Percentiles rank a stretch among this genome's conserved stretches.
phyloP scores from a whole-genome alignment of 2,888 invertebrate species.

The Ecdyonurus torrentis region DNA sequence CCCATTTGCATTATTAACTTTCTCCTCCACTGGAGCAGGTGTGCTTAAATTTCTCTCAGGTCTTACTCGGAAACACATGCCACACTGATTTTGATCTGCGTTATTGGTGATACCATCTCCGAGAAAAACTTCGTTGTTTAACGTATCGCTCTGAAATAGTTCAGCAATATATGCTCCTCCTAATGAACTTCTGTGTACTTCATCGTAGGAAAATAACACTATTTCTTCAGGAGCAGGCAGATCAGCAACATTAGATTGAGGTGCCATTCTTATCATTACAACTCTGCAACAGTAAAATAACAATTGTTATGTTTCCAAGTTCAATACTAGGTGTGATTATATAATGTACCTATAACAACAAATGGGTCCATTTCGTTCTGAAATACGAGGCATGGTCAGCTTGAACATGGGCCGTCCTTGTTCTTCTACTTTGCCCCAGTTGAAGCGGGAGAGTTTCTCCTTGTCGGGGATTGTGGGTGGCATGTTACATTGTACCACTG shows the following conservation, averaged over 20 bases:
- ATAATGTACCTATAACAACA: constrained; percentile 52
- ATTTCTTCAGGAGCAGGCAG: constrained; percentile 51
- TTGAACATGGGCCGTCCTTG: constrained; percentile 56
- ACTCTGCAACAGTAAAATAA: constrained; percentile 31
- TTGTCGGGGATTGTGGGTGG: constrained; percentile 52
- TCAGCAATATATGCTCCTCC: constrained; percentile 73
- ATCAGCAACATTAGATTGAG: constrained; percentile 42
- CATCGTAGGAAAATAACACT: constrained; percentile 51
- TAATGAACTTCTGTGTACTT: constrained; percentile 47
- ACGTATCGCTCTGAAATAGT: constrained; percentile 52
- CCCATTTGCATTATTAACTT: constrained; percentile 18
- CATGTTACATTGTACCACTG: constrained; percentile 46
- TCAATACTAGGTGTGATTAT: neutral
- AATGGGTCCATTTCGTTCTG: constrained; percentile 73
- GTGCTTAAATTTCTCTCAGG: constrained; percentile 9
- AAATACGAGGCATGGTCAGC: constrained; percentile 48
- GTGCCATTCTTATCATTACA: constrained; percentile 53
- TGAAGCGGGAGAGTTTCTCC: constrained; percentile 29
- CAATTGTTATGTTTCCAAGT: neutral
- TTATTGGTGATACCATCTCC: constrained; percentile 38
- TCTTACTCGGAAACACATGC: constrained; percentile 3
- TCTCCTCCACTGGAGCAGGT: neutral
- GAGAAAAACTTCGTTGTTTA: constrained; percentile 49
- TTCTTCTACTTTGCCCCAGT: constrained; percentile 43
- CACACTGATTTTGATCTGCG: constrained; percentile 13